These are phyloP conservation scores for Allacma fusca DNA, from an alignment of 2,888 invertebrate genomes.

Conservation along the genomic window DNA sequence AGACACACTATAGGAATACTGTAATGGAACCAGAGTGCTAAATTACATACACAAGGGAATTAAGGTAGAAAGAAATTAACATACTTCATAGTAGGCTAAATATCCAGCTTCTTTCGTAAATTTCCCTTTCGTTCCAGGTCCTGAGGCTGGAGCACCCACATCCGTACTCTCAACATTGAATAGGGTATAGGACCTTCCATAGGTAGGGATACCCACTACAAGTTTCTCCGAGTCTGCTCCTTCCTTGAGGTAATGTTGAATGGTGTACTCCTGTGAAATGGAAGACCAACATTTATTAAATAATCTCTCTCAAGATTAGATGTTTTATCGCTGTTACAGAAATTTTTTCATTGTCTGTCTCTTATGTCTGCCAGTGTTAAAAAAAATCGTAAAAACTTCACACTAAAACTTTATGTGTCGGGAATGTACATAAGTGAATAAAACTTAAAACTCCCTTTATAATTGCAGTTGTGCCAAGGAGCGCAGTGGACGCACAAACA, in stretches of 20 bases:
- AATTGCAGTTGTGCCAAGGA: too few relatives aligned
- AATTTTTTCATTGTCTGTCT: background rate
- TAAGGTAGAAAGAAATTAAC: conserved; percentile 40
- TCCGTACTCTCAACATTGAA: conserved; percentile 85
- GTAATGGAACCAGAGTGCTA: background rate
- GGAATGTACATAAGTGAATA: background rate
- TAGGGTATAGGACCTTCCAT: conserved; percentile 89
- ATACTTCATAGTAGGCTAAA: conserved; percentile 89
- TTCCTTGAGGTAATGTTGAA: conserved; percentile 64
- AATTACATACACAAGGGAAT: background rate
- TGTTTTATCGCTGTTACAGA: background rate
- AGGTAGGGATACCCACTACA: conserved; percentile 65
- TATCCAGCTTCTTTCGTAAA: conserved; percentile 93
- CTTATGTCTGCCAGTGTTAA: background rate
- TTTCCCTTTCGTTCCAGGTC: conserved; percentile 89
- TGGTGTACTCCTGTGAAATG: conserved; percentile 64
- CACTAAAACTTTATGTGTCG: background rate
- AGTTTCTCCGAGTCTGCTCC: conserved; percentile 64
- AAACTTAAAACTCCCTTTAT: too few relatives aligned
- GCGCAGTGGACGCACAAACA: too few relatives aligned
- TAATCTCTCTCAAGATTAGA: background rate
- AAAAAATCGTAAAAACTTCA: background rate
- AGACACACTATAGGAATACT: too few relatives aligned
- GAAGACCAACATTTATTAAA: background rate
- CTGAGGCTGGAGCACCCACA: conserved; percentile 86